Evolutionary conservation across 2,888 invertebrate species (phyloP), one percentile per base, ranked within the genome.

Genomic region (Temnothorax unifasciatus): DNA sequence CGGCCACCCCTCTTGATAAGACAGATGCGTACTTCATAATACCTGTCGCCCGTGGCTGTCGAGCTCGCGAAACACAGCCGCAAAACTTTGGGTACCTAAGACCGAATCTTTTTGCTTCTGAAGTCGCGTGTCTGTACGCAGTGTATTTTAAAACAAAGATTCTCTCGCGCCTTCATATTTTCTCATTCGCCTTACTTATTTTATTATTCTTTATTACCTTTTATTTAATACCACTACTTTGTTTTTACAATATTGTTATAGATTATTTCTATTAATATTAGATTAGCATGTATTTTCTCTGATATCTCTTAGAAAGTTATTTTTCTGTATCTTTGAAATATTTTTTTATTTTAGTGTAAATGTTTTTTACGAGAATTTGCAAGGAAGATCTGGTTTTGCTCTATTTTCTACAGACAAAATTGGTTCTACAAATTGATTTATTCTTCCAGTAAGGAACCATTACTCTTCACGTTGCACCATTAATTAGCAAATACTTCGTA

Each of bases 1-100:
- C 38, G 3, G 29, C 21, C 34, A 38, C 83, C 61, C 73, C 47
- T 15, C 38, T 47, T 68, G 85, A 89, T 87, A 86, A 83, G 71
- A 64, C 50, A 68, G 61, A 34, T 68, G 34, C 15, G 29, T 47
- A 54, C 21, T 57, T 44, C 44, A 21, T 68, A 52, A 61, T 82
- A 59, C 41, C 68, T 83, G 66, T 74, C 74, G 41, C 74, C 38
- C 54, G 47, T 29, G 50, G 63, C 47, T 59, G 15, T 6, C 71
- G 41, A n/a, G 47, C 59, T 68, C 54, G 81, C 52, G 52, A 57
- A 34, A 64, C 47, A 21, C 21, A 29, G 11, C 34, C 25, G 44
- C 21, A 29, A 44, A 57, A 29, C 59, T 47, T 47, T 4, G 18
- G 1, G 18, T 50, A 29, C 3, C 29, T 29, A 41, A 54, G 9